These are phyloP conservation scores for Uria aalge DNA, from an alignment of 2,113 vertebrate genomes.

Conservation along the genomic window DNA sequence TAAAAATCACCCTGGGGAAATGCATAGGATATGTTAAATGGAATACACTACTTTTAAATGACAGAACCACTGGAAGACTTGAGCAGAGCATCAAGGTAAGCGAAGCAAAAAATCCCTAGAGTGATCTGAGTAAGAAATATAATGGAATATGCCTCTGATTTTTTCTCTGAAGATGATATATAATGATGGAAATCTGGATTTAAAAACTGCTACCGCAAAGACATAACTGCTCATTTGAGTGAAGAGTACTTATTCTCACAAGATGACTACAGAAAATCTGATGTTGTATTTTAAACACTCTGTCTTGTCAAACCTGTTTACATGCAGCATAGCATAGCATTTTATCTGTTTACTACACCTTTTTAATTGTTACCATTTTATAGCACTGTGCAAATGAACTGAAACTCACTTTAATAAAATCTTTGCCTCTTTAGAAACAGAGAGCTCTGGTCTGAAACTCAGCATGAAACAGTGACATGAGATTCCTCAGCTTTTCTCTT, in stretches of 20 bases:
- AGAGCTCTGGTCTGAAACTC: neutral
- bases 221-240: neutral
- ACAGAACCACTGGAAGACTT: neutral
- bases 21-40: neutral
- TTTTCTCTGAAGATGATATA: neutral
- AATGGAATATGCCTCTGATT: neutral
- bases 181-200: neutral
- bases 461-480: neutral
- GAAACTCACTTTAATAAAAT: neutral
- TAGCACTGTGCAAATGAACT: neutral
- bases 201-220: neutral
- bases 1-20: neutral
- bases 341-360: neutral
- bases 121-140: neutral
- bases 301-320: neutral
- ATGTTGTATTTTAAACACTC: neutral
- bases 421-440: neutral
- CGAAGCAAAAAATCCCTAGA: neutral
- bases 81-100: neutral
- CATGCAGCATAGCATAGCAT: neutral
- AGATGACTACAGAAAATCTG: neutral
- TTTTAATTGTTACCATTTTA: neutral
- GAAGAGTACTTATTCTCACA: neutral
- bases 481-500: neutral
- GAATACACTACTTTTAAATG: neutral